Evolutionary conservation across 1,140 invertebrate genomes (phyloP).

Genomic region (Monomorium pharaonis): DNA sequence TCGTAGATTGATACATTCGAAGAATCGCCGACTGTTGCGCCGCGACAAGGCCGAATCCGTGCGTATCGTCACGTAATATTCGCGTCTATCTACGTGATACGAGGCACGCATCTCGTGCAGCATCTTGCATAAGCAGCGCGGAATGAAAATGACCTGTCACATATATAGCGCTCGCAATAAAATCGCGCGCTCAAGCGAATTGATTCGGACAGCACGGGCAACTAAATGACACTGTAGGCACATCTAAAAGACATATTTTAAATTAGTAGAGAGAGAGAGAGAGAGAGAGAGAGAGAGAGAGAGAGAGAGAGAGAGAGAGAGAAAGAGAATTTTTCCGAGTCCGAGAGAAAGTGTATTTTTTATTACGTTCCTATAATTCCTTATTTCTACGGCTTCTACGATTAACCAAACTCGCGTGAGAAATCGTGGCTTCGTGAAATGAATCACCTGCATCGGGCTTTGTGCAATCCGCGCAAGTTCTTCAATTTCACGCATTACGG

Average conservation of each 20-base stretch:
- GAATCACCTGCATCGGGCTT: neutral
- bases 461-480: neutral
- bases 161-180: neutral
- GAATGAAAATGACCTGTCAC: neutral
- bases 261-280: neutral
- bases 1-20: conserved; percentile 10
- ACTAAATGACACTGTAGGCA: neutral
- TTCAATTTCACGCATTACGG: neutral
- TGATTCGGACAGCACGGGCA: neutral
- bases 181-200: neutral
- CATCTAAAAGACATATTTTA: neutral
- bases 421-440: neutral
- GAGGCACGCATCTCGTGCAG: conserved; percentile 26
- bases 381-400: neutral
- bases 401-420: neutral
- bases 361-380: neutral
- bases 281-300: too few relatives aligned
- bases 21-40: neutral
- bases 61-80: conserved; percentile 35
- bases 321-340: too few relatives aligned
- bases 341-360: neutral
- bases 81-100: conserved; percentile 41
- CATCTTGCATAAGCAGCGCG: neutral
- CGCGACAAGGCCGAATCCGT: conserved; percentile 34
- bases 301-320: too few relatives aligned